Percentiles rank a stretch among this genome's conserved stretches.
Conservation (phyloP, 2,113 vertebrate genomes). For the Nothocercus nigrocapillus region DNA sequence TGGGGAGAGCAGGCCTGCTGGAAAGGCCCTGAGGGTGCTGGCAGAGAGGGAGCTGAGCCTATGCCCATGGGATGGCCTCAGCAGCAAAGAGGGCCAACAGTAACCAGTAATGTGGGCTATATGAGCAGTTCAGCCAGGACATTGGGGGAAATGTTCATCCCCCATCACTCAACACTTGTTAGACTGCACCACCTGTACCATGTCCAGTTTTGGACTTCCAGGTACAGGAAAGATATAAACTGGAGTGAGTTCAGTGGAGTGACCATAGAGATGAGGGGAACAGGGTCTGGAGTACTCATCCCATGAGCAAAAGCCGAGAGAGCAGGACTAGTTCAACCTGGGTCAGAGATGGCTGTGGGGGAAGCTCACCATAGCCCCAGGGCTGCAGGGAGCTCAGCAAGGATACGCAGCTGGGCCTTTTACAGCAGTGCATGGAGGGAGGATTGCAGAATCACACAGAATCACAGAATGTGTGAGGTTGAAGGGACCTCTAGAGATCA, state of each 20-base stretch:
- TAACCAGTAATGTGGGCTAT: too few species aligned
- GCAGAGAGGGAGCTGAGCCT: not conserved
- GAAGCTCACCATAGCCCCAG: not conserved
- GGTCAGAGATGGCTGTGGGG: not conserved
- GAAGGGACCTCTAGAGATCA: too few species aligned
- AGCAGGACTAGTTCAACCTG: not conserved
- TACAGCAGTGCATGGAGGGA: not conserved
- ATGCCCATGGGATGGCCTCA: not conserved
- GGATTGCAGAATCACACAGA: too few species aligned
- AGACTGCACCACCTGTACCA: not conserved
- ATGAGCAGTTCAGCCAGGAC: not conserved
- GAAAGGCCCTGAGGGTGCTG: not conserved
- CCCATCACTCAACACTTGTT: not conserved
- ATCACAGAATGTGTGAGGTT: too few species aligned
- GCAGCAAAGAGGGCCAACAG: not conserved
- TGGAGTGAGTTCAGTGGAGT: not conserved
- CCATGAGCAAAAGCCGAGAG: not conserved
- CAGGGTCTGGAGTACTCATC: not conserved
- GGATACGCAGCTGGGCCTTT: not conserved
- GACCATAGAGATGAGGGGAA: too few species aligned
- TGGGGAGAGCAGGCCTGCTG: not conserved
- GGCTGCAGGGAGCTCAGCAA: not conserved
- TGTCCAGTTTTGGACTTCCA: accelerated
- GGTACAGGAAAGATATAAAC: not conserved
- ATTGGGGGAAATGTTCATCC: not conserved